phyloP scores from a whole-genome alignment of 2,113 vertebrate genomes.

The Aleadryas rufinucha region DNA sequence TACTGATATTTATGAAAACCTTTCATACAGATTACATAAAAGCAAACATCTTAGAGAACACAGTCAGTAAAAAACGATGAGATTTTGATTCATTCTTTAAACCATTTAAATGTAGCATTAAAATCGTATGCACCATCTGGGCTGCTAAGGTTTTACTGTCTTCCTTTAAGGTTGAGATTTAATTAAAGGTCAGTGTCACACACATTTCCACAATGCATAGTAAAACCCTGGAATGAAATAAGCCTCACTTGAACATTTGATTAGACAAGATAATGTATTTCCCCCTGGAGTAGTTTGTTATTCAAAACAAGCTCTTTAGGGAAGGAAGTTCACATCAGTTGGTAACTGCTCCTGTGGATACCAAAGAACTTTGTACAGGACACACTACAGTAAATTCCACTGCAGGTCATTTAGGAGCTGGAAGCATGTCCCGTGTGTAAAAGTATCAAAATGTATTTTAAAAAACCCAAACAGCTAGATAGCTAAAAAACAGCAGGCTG shows the following conservation, averaged over 20 bases:
- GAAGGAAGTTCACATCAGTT: constrained; percentile 69
- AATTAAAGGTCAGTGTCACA: constrained; percentile 53
- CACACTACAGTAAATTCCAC: constrained; percentile 4
- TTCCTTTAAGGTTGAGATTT: constrained; percentile 25
- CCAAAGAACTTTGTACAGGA: constrained; percentile 54
- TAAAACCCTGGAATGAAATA: constrained; percentile 50
- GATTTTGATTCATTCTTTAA: background rate
- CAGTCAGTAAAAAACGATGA: background rate
- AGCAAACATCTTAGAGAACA: background rate
- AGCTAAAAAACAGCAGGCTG: background rate
- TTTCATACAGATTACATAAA: background rate
- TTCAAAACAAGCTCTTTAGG: constrained; percentile 72
- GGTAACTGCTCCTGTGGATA: constrained; percentile 68
- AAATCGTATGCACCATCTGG: background rate
- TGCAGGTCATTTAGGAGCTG: constrained; percentile 19
- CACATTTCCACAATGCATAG: constrained; percentile 49
- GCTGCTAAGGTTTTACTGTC: background rate
- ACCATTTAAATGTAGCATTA: background rate
- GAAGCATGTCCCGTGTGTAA: background rate
- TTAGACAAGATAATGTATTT: constrained; percentile 67
- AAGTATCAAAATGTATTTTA: background rate
- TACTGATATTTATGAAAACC: background rate
- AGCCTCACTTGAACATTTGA: constrained; percentile 59
- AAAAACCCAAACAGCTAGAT: background rate
- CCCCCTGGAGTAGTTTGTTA: constrained; percentile 66